Conservation (phyloP, 2,888 invertebrate genomes). For the Dasysyrphus tricinctus region DNA sequence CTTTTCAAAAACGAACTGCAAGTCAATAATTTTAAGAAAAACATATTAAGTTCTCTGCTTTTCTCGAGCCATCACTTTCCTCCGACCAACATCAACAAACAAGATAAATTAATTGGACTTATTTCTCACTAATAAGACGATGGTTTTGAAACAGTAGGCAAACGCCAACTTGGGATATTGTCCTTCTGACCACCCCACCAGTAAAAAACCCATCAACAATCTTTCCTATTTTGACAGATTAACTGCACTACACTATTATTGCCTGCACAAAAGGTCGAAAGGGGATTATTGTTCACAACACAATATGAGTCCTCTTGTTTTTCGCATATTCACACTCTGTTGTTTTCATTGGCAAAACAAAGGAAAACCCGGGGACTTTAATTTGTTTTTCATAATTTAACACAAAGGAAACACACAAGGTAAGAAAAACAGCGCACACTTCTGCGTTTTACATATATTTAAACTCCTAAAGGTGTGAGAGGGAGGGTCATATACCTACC, state of each 20-base stretch:
- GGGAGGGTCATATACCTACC: neutral
- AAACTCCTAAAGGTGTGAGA: neutral
- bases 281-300: constrained; percentile 12
- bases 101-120: too few relatives aligned
- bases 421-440: neutral
- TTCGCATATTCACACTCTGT: constrained; percentile 1
- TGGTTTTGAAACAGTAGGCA: too few relatives aligned
- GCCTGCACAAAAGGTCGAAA: constrained; percentile 5
- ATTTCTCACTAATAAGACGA: too few relatives aligned
- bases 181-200: too few relatives aligned
- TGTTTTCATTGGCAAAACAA: constrained; percentile 37
- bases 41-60: too few relatives aligned
- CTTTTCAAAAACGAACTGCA: too few relatives aligned
- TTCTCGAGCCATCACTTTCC: too few relatives aligned
- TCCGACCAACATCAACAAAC: too few relatives aligned
- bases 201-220: neutral
- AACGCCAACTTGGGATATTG: neutral
- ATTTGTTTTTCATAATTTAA: constrained; percentile 43
- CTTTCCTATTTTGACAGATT: neutral
- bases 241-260: neutral
- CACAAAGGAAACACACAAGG: constrained; percentile 16
- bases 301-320: constrained; percentile 20
- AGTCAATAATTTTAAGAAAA: too few relatives aligned
- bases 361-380: constrained; percentile 17
- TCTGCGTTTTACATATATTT: neutral